Evolutionary conservation across 2,888 invertebrate genomes (phyloP).

Genomic region (Panopea generosa): DNA sequence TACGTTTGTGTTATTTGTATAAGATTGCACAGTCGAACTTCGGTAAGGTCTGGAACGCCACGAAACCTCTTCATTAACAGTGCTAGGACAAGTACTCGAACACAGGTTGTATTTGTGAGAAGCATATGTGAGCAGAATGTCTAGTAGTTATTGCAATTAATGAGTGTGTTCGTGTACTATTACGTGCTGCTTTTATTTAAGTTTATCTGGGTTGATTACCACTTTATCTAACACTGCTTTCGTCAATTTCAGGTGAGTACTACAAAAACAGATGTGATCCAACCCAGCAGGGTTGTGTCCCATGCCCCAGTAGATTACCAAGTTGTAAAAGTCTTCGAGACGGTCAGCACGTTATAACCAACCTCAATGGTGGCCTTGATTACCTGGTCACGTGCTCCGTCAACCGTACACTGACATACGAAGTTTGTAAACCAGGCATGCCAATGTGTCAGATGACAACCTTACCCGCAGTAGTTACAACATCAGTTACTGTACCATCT

Average conservation of each 20-base stretch:
- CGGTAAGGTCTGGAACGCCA: no score
- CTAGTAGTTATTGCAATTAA: no score
- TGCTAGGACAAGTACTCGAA: no score
- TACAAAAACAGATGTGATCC: constrained; percentile 62
- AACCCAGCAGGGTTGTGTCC: constrained; percentile 40
- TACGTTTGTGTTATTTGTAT: no score
- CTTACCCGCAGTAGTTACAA: neutral
- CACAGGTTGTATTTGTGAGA: no score
- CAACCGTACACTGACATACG: constrained; percentile 46
- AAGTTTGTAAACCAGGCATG: constrained; percentile 39
- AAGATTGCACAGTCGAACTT: no score
- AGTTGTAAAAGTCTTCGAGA: constrained; percentile 59
- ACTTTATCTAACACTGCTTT: no score
- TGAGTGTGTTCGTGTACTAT: no score
- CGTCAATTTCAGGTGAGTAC: constrained; percentile 67
- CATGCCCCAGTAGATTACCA: constrained; percentile 62
- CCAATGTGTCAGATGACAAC: constrained; percentile 4
- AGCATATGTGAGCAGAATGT: no score
- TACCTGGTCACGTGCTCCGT: constrained; percentile 40
- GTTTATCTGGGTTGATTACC: no score
- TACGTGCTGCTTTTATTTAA: no score
- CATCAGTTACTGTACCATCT: neutral
- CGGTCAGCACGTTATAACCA: constrained; percentile 51
- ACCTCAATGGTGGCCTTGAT: constrained; percentile 37
- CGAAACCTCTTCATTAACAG: no score